These are phyloP conservation scores for Andricus grossulariae DNA, from an alignment of 1,140 invertebrate species.

Conservation along the genomic window DNA sequence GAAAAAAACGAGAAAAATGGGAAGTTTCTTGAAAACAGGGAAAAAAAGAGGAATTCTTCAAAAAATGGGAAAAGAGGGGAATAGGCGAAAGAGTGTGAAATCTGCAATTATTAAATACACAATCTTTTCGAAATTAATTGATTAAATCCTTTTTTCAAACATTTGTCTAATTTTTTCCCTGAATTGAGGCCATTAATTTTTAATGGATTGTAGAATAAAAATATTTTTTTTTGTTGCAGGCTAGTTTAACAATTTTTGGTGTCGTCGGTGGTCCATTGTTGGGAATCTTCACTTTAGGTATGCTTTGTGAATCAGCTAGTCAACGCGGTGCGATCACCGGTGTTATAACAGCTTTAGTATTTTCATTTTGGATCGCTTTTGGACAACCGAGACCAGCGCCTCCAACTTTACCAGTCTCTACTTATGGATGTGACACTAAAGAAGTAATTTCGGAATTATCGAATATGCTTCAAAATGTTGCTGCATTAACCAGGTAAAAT, in stretches of 20 bases:
- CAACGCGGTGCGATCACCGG: slow-evolving; percentile 83
- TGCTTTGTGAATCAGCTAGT: slow-evolving; percentile 81
- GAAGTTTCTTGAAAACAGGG: too few relatives aligned
- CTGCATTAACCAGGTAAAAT: slow-evolving; percentile 18
- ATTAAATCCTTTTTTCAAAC: too few relatives aligned
- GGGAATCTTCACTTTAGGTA: slow-evolving; percentile 87
- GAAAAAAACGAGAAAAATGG: too few relatives aligned
- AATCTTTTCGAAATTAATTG: too few relatives aligned
- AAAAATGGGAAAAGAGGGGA: too few relatives aligned
- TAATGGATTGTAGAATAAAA: too few relatives aligned
- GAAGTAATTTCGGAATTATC: background rate
- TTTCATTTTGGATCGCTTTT: slow-evolving; percentile 91
- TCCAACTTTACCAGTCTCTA: slow-evolving; percentile 45
- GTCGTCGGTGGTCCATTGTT: slow-evolving; percentile 88
- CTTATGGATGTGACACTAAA: slow-evolving; percentile 46
- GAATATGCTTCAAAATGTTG: background rate
- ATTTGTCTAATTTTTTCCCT: too few relatives aligned
- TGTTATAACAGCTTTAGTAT: slow-evolving; percentile 79
- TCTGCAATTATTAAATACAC: too few relatives aligned
- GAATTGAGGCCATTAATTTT: too few relatives aligned
- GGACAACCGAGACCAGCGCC: slow-evolving; percentile 83
- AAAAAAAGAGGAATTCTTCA: too few relatives aligned
- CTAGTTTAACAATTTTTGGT: slow-evolving; percentile 87
- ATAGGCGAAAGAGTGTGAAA: too few relatives aligned
- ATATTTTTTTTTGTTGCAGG: slow-evolving; percentile 71